A percentile compares a stretch with the other conserved stretches of the same genome.
Conservation (phyloP, 2,888 invertebrate species). For the Heterodera filipjevi region DNA sequence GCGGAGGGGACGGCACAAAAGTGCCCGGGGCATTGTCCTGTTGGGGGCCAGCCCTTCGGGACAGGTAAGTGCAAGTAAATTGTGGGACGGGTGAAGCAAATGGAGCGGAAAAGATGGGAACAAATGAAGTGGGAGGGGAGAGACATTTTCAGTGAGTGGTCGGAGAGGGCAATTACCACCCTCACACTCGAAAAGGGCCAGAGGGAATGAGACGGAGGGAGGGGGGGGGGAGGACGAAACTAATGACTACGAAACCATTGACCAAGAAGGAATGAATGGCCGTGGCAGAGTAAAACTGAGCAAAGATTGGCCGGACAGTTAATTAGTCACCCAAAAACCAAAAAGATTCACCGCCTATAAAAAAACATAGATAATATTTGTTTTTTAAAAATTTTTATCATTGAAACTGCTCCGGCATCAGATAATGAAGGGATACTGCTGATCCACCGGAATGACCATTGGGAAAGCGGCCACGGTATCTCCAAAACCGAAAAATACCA, state of each 20-base stretch:
- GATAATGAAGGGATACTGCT: no score
- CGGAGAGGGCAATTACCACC: background rate
- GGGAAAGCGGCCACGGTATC: no score
- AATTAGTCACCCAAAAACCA: no score
- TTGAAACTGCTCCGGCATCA: no score
- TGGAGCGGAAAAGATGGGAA: background rate
- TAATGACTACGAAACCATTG: background rate
- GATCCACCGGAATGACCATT: no score
- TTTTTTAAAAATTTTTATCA: no score
- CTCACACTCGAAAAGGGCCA: background rate
- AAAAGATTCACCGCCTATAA: no score
- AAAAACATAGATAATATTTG: no score
- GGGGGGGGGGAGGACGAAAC: background rate
- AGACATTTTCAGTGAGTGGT: background rate
- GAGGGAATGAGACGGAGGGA: background rate
- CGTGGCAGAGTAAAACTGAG: no score
- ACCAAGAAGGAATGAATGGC: background rate
- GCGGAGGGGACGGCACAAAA: background rate
- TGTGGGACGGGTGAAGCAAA: background rate
- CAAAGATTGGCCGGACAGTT: no score
- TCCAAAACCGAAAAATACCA: no score
- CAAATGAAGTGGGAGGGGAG: background rate
- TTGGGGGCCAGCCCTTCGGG: background rate
- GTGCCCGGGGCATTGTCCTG: background rate
- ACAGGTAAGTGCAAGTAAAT: constrained; percentile 1